Conservation (phyloP, 2,888 invertebrate species). For the Catotricha subobsoleta region DNA sequence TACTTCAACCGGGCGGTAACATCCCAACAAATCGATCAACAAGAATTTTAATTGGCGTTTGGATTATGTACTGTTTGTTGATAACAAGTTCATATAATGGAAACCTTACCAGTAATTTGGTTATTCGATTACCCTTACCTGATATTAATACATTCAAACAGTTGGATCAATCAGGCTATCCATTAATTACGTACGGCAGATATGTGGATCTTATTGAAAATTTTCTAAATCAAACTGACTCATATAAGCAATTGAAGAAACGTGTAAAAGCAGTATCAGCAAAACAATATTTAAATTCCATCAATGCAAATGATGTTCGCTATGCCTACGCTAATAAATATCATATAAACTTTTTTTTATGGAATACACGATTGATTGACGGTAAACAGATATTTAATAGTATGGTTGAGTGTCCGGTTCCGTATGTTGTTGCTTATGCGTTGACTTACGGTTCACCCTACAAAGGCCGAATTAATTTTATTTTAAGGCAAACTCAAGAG, state of each 20-base stretch:
- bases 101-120: slow-evolving; percentile 24
- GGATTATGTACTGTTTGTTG: slow-evolving; percentile 24
- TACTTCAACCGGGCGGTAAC: slow-evolving; percentile 17
- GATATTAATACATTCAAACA: slow-evolving; percentile 21
- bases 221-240: slow-evolving; percentile 24
- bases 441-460: slow-evolving; percentile 41
- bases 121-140: slow-evolving; percentile 19
- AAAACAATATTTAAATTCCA: slow-evolving; percentile 23
- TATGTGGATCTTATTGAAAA: slow-evolving; percentile 26
- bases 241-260: slow-evolving; percentile 19
- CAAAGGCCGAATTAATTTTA: slow-evolving; percentile 30
- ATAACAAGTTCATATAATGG: slow-evolving; percentile 24
- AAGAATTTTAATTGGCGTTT: slow-evolving; percentile 20
- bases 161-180: slow-evolving; percentile 21
- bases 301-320: slow-evolving; percentile 29
- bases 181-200: slow-evolving; percentile 24
- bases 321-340: slow-evolving; percentile 34
- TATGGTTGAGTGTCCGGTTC: slow-evolving; percentile 35
- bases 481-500: slow-evolving; percentile 32
- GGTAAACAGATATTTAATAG: slow-evolving; percentile 34
- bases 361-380: slow-evolving; percentile 17
- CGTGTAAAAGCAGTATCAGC: slow-evolving; percentile 30
- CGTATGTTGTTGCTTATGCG: slow-evolving; percentile 37
- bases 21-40: slow-evolving; percentile 13
- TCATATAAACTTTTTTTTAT: slow-evolving; percentile 23